phyloP scores from a whole-genome alignment of 2,888 invertebrate genomes.

The Charanyca ferruginea region DNA sequence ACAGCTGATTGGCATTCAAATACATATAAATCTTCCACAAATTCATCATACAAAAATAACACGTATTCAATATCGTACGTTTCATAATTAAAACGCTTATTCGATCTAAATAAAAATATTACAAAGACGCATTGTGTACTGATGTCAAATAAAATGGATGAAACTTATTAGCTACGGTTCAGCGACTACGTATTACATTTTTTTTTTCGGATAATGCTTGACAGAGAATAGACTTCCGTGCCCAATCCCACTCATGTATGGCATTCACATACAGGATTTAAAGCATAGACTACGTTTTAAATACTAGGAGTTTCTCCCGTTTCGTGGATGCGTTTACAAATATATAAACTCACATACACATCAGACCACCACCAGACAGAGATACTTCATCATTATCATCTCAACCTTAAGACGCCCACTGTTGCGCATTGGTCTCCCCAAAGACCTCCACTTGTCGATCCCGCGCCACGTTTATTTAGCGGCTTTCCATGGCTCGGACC shows the following conservation, averaged over 20 bases:
- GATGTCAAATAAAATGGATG: constrained; percentile 58
- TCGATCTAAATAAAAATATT: constrained; percentile 40
- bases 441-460: too few relatives aligned
- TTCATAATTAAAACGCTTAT: constrained; percentile 61
- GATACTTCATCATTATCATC: too few relatives aligned
- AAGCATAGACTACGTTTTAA: too few relatives aligned
- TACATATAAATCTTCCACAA: constrained; percentile 39
- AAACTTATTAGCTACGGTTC: constrained; percentile 37
- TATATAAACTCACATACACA: too few relatives aligned
- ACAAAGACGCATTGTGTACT: constrained; percentile 48
- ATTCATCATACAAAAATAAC: constrained; percentile 42
- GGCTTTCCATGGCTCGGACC: too few relatives aligned
- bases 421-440: too few relatives aligned
- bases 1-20: constrained; percentile 31
- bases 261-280: background rate
- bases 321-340: too few relatives aligned
- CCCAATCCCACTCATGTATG: too few relatives aligned
- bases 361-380: too few relatives aligned
- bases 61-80: constrained; percentile 43
- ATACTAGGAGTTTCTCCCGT: too few relatives aligned
- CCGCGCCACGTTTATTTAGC: too few relatives aligned
- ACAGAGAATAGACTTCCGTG: background rate
- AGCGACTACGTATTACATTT: constrained; percentile 36
- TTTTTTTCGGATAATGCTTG: constrained; percentile 8
- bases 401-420: too few relatives aligned